Conservation (phyloP, 2,797 vertebrate genomes). For the Mallotus villosus region DNA sequence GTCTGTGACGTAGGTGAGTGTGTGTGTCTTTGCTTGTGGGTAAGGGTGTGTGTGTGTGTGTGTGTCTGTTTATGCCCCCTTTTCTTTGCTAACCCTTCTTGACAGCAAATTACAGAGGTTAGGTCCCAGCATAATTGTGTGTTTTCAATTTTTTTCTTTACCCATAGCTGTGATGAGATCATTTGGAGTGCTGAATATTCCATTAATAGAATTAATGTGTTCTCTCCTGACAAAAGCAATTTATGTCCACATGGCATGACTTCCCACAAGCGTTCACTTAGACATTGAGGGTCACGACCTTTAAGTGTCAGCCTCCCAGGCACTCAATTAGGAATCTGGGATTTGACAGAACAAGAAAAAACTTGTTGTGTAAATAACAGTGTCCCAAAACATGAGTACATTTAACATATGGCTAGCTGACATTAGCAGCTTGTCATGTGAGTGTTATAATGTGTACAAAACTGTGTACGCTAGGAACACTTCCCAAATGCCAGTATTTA, state of each 20-base stretch:
- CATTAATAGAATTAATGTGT: constrained; percentile 71
- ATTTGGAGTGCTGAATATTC: constrained; percentile 69
- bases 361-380: background rate
- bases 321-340: constrained; percentile 60
- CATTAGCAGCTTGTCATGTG: constrained; percentile 31
- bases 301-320: constrained; percentile 55
- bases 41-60: constrained; percentile 1
- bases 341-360: constrained; percentile 51
- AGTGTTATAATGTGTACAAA: constrained; percentile 27
- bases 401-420: constrained; percentile 37
- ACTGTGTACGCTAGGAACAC: background rate
- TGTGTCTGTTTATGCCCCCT: constrained; percentile 54
- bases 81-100: constrained; percentile 66
- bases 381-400: constrained; percentile 19
- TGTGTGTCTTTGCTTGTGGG: background rate
- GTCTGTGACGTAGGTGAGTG: background rate
- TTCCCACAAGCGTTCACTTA: constrained; percentile 39
- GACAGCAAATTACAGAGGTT: constrained; percentile 68
- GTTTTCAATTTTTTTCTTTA: constrained; percentile 62
- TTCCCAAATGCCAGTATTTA: background rate
- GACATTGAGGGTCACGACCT: constrained; percentile 54
- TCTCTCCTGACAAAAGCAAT: constrained; percentile 67
- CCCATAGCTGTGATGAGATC: constrained; percentile 67
- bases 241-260: constrained; percentile 60
- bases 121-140: constrained; percentile 64